Evolutionary conservation across 2,113 vertebrate genomes (phyloP), one percentile per base, ranked within the genome.

Genomic region (Sapayoa aenigma): DNA sequence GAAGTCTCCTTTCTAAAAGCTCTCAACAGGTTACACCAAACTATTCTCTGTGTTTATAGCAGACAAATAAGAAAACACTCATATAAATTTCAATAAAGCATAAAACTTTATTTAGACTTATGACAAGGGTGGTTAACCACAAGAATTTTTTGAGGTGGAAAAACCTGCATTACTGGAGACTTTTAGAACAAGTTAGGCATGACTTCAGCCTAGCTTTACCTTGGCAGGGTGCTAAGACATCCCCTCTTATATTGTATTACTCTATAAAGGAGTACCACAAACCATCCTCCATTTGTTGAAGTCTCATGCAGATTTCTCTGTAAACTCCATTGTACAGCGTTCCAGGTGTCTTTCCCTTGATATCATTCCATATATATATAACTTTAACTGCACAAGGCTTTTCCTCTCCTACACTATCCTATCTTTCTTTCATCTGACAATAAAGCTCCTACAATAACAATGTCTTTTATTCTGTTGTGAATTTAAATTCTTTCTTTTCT

Each of bases 401-500:
- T 95, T 53, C 75, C 67, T 85, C 39, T 79, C 47, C 46, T 37
- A 25, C 52, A 10, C 73, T 55, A 56, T 53, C 67, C 83, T 79
- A 4, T 85, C 79, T 95, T 81, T 53, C 82, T 90, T 94, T 92
- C 63, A 56, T 90, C 89, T 93, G 53, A 77, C 79, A 95, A 69
- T 65, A 80, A 62, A 89, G 59, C 50, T 88, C n/a, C 62, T 86
- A 5, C 67, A 69, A 25, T 65, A 92, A 84, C n/a, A 62, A 41
- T 69, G 80, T 44, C 75, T 84, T 92, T 94, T 86, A 73, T 86
- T 92, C 86, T 81, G 37, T 76, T 85, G 50, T 66, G 76, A 89
- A 86, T 95, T 89, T 65, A 44, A 89, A 87, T 87, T 87, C 60
- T 63, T 87, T 87, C 50, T 87, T 82, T 89, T 17, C 39, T 52